These are phyloP conservation scores for Xyrauchen texanus DNA, from an alignment of 2,113 vertebrate genomes.

Conservation along the genomic window DNA sequence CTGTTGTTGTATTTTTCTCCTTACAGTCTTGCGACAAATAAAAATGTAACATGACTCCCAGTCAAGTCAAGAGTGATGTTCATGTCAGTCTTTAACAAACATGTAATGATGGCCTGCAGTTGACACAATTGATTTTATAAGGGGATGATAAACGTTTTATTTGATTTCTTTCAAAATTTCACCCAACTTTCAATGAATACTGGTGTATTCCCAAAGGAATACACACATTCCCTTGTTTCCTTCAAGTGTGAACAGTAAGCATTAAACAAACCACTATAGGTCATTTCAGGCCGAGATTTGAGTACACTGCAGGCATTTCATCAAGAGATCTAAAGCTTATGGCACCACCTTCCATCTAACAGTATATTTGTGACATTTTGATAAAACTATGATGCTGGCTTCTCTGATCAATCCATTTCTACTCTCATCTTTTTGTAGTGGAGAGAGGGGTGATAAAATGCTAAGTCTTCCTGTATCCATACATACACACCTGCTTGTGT, in stretches of 20 bases:
- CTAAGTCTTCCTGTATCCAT: not conserved
- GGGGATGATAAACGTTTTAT: not conserved
- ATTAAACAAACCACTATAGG: not conserved
- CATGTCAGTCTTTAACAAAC: slow-evolving; percentile 15
- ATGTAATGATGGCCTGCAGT: not conserved
- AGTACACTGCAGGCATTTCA: not conserved
- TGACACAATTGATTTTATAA: not conserved
- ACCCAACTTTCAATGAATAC: too few relatives aligned
- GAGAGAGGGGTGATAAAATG: not conserved
- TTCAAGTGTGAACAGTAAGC: not conserved
- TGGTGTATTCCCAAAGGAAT: too few relatives aligned
- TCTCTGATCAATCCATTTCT: not conserved
- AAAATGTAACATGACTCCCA: slow-evolving; percentile 14
- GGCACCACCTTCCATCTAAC: not conserved
- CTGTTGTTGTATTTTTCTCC: slow-evolving; percentile 3
- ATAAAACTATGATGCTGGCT: not conserved
- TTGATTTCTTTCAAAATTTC: not conserved
- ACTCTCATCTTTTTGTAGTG: not conserved
- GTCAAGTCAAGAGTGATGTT: slow-evolving; percentile 27
- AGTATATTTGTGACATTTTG: not conserved
- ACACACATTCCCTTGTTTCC: too few relatives aligned
- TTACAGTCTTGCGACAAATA: slow-evolving; percentile 44
- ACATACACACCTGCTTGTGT: slow-evolving; percentile 2
- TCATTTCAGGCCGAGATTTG: not conserved
- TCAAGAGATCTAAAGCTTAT: slow-evolving; percentile 8